phyloP scores from a whole-genome alignment of 1,140 invertebrate genomes.

The Drosophila teissieri region DNA sequence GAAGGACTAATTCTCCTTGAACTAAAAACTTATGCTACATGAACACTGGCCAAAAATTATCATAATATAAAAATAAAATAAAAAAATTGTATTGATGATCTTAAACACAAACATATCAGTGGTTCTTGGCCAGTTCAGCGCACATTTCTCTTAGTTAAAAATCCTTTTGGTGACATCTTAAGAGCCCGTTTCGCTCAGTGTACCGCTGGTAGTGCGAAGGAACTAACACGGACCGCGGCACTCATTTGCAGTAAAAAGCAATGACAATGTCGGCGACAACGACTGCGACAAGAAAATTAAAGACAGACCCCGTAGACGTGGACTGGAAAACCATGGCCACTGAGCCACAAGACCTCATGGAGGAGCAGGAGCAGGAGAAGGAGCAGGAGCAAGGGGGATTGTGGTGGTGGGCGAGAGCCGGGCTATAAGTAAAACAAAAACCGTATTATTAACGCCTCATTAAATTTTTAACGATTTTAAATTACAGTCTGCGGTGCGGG shows the following conservation, averaged over 20 bases:
- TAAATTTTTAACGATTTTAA: conserved; percentile 83
- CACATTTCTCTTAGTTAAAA: neutral
- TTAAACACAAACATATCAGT: too few relatives aligned
- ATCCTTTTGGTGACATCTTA: neutral
- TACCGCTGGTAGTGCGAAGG: conserved; percentile 10
- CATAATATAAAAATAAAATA: too few relatives aligned
- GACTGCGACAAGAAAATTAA: conserved; percentile 65
- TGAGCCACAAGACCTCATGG: neutral
- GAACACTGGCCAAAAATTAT: too few relatives aligned
- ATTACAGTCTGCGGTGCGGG: conserved; percentile 72
- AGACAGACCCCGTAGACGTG: conserved; percentile 38
- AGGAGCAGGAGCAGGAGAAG: too few relatives aligned
- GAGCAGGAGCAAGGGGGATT: neutral
- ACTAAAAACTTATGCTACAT: too few relatives aligned
- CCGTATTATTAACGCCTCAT: conserved; percentile 83
- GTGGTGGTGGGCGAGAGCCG: conserved; percentile 1
- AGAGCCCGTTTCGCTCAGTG: conserved; percentile 7
- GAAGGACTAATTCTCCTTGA: too few relatives aligned
- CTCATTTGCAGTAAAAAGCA: conserved; percentile 80
- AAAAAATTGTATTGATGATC: too few relatives aligned
- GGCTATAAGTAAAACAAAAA: conserved; percentile 76
- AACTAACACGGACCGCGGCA: conserved; percentile 57
- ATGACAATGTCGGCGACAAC: conserved; percentile 70
- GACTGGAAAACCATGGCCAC: conserved; percentile 10
- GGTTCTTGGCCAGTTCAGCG: neutral